Conservation (phyloP, 1,140 invertebrate species). For the Liolophura sinensis region DNA sequence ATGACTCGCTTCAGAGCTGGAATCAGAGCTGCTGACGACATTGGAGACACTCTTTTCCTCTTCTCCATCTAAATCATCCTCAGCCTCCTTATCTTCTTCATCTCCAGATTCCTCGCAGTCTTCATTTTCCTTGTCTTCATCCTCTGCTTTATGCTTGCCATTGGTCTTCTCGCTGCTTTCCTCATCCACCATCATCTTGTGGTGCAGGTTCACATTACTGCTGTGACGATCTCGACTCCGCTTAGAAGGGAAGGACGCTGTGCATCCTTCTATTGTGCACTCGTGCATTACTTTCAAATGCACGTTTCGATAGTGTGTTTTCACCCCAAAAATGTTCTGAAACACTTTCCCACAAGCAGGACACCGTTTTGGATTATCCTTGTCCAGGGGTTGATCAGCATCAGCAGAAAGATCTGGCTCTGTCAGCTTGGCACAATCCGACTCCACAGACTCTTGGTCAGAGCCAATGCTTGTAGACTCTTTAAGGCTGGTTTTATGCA, state of each 20-base stretch:
- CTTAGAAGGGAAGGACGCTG: slow-evolving; percentile 94
- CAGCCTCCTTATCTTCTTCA: slow-evolving; percentile 16
- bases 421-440: no score
- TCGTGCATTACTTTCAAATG: slow-evolving; percentile 96
- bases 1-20: slow-evolving; percentile 40
- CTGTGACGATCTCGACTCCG: slow-evolving; percentile 90
- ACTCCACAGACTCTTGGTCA: no score
- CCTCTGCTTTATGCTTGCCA: slow-evolving; percentile 12
- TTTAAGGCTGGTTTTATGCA: no score
- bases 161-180: slow-evolving; percentile 15
- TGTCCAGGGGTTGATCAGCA: slow-evolving; percentile 70
- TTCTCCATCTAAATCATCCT: slow-evolving; percentile 19
- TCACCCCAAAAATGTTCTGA: slow-evolving; percentile 93
- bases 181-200: slow-evolving; percentile 46
- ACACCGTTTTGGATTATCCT: slow-evolving; percentile 82
- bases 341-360: slow-evolving; percentile 91
- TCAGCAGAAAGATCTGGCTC: no score
- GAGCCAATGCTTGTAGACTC: no score
- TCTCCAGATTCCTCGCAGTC: slow-evolving; percentile 6
- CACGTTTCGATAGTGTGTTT: slow-evolving; percentile 94
- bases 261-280: slow-evolving; percentile 94
- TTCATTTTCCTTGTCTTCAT: slow-evolving; percentile 7
- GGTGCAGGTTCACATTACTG: slow-evolving; percentile 87
- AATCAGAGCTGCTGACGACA: slow-evolving; percentile 62
- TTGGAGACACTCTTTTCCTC: slow-evolving; percentile 14